Evolutionary conservation across 1,140 invertebrate species (phyloP).

Genomic region (Dendrolimus punctatus): DNA sequence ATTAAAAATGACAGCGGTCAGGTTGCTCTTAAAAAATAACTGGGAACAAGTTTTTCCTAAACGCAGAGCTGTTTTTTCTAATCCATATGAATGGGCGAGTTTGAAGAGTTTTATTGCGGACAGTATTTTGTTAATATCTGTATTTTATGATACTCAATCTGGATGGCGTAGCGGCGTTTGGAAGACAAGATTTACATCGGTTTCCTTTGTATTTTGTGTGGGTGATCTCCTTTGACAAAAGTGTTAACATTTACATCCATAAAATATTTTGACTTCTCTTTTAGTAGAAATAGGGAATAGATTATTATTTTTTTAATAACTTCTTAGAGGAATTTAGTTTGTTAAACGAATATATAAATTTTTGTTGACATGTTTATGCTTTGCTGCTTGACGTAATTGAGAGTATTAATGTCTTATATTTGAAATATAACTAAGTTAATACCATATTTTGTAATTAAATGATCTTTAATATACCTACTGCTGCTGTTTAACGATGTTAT

Average conservation of each 20-base stretch:
- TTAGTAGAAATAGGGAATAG: conserved; percentile 40
- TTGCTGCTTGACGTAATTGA: not conserved
- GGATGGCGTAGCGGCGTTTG: conserved; percentile 36
- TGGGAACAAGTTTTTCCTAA: conserved; percentile 32
- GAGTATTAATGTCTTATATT: too few relatives aligned
- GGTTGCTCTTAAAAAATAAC: conserved; percentile 45
- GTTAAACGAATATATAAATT: not conserved
- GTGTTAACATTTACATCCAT: conserved; percentile 64
- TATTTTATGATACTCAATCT: conserved; percentile 49
- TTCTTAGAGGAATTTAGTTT: conserved; percentile 11
- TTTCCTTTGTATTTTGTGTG: conserved; percentile 45
- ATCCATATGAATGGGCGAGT: conserved; percentile 23
- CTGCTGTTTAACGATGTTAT: conserved; percentile 4
- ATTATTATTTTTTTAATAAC: conserved; percentile 22
- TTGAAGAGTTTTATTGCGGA: conserved; percentile 49
- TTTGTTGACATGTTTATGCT: not conserved
- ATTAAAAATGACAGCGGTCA: conserved; percentile 62
- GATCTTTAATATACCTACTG: not conserved
- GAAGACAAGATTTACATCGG: conserved; percentile 59
- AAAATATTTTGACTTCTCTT: conserved; percentile 70
- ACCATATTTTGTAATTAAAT: too few relatives aligned
- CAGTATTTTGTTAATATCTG: conserved; percentile 56
- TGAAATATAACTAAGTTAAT: too few relatives aligned
- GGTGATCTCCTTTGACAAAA: conserved; percentile 61
- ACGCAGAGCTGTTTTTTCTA: conserved; percentile 31